These are phyloP conservation scores for Sphyrna mokarran DNA, from an alignment of 2,113 vertebrate genomes.

Conservation along the genomic window DNA sequence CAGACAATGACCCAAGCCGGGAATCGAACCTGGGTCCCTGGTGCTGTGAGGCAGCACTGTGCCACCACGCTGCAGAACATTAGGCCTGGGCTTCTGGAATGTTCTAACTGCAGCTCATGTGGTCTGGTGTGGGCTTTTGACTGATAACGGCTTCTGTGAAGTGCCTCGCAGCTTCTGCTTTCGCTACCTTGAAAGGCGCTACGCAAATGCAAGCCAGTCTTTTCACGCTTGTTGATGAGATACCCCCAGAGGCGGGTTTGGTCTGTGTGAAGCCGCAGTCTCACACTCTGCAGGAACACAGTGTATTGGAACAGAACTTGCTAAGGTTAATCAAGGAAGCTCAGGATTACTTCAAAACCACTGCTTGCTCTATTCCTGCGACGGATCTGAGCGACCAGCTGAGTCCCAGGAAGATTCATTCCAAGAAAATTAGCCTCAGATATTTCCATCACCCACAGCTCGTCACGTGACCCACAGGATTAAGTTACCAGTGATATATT, in stretches of 20 bases:
- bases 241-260: background rate
- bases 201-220: background rate
- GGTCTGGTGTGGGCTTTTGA: background rate
- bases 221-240: background rate
- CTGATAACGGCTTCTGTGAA: background rate
- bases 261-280: background rate
- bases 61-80: no score
- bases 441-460: conserved; percentile 47
- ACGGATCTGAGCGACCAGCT: conserved; percentile 43
- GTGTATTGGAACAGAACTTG: conserved; percentile 36
- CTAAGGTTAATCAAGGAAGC: conserved; percentile 44
- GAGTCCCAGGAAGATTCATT: conserved; percentile 43
- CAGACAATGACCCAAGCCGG: no score
- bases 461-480: conserved; percentile 43
- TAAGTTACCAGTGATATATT: conserved; percentile 40
- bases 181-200: background rate
- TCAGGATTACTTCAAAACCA: conserved; percentile 39
- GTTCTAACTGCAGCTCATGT: no score
- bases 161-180: background rate
- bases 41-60: no score
- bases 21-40: no score
- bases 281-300: background rate
- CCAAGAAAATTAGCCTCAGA: conserved; percentile 44
- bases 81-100: no score
- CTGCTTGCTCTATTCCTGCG: conserved; percentile 46